Evolutionary conservation across 2,113 vertebrate species (phyloP), one percentile per base, ranked within the genome.

Genomic region (Mastomys coucha): DNA sequence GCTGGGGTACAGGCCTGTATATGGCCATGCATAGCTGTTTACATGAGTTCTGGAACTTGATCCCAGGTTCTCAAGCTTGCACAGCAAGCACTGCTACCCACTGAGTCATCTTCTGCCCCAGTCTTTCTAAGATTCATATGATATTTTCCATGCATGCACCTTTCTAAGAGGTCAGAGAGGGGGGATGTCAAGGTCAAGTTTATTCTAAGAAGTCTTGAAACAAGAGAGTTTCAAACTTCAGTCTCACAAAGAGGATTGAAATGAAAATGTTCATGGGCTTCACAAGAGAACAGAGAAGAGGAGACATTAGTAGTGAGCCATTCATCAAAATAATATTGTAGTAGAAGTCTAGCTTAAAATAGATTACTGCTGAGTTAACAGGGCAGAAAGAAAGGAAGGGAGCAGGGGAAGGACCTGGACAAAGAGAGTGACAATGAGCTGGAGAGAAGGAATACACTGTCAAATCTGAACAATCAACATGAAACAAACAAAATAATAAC

Each of bases 271-370:
- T 82, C 88, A 84, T 73, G 56, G 78, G 67, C 58, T 95, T 93
- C 95, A 91, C 51, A 92, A 93, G 81, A 95, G 72, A 93, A 94
- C 20, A 56, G 53, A 84, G 84, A 96, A 95, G 97, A 78, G 96
- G 65, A 96, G 81, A 92, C 36, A 87, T 67, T 39, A 76, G 75
- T 36, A 76, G 80, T 73, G 73, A 97, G 84, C 70, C 67, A 73
- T 89, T 96, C 92, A 96, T 97, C 93, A 96, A 93, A 93, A 96
- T 63, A 96, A 73, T 76, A 84, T 12, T 42, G 58, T 96, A 93
- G 96, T 93, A 95, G 88, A 78, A 78, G 28, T 51, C 45, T 69
- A 84, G 56, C 33, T n/a, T n/a, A 31, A 96, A 95, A 89, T 33
- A 78, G 73, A 92, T 89, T 39, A 42, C 75, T 65, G 49, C 81